These are phyloP conservation scores for Hypanus sabinus DNA, from an alignment of 2,113 vertebrate species.

Conservation along the genomic window DNA sequence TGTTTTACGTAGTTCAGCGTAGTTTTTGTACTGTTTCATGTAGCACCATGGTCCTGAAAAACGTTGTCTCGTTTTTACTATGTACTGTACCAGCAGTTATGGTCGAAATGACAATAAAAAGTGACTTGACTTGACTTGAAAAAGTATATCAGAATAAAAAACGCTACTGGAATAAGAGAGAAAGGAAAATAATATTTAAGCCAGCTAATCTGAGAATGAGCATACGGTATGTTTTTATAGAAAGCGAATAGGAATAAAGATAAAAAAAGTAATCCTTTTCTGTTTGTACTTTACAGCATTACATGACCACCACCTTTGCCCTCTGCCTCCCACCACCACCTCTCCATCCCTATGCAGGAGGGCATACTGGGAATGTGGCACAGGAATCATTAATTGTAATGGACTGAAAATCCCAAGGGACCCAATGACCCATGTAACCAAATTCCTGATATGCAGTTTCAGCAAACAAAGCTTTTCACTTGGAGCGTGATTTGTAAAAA, in stretches of 20 bases:
- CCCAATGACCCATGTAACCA: constrained; percentile 10
- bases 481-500: background rate
- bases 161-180: background rate
- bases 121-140: too few relatives aligned
- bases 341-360: background rate
- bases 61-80: too few relatives aligned
- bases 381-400: background rate
- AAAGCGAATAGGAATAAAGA: too few relatives aligned
- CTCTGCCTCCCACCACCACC: background rate
- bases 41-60: too few relatives aligned
- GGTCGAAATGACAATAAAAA: too few relatives aligned
- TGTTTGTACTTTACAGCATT: too few relatives aligned
- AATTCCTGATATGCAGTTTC: background rate
- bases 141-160: background rate
- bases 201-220: background rate
- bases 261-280: too few relatives aligned
- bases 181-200: background rate
- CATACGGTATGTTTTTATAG: too few relatives aligned
- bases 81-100: too few relatives aligned
- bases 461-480: background rate
- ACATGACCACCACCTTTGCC: background rate
- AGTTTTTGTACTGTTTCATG: too few relatives aligned
- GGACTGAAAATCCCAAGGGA: background rate
- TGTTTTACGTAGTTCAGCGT: too few relatives aligned
- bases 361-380: background rate